Evolutionary conservation across 2,113 vertebrate species (phyloP), one percentile per base, ranked within the genome.

Genomic region (Fregetta grallaria): DNA sequence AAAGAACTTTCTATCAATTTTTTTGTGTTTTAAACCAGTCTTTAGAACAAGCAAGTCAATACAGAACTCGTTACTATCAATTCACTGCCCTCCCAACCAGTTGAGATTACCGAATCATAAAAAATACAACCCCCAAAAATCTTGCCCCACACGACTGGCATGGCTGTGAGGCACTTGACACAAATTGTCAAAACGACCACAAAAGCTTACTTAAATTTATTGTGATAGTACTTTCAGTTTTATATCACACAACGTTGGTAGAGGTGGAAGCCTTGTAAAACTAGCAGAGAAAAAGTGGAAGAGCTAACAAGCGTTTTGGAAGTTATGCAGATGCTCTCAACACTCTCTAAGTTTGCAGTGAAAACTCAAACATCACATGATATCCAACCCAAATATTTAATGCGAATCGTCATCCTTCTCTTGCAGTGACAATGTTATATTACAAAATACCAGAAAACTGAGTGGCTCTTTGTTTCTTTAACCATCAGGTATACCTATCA

Each of bases 21-120:
- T 74, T 67, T 42, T 19, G 9, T 38, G 10, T 27, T 66, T 82
- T 66, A 93, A 88, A 83, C 50, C 16, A 78, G 62, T 45, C n/a
- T 40, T 86, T 53, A 86, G 80, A 96, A 91, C 59, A 86, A 95
- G 47, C 53, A 82, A 94, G 80, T 91, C 89, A 76, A 80, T 58
- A 71, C 12, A 76, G 81, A 87, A 40, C 9, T 73, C 5, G 0
- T 45, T 65, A 52, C 30, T 53, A 56, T 47, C 15, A 91, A 32
- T 62, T 86, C 9, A 47, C 23, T 80, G 17, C 15, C 9, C 15
- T 26, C 2, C 2, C 9, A 55, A 73, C 18, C 30, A 21, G 11
- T 8, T 65, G 40, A 73, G 15, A 55, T n/a, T 52, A 52, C 21
- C 45, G 58, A 61, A 72, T 56, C 23, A 65, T 5, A 20, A 10